phyloP scores from a whole-genome alignment of 2,113 vertebrate genomes.

The Microcebus griseorufus region DNA sequence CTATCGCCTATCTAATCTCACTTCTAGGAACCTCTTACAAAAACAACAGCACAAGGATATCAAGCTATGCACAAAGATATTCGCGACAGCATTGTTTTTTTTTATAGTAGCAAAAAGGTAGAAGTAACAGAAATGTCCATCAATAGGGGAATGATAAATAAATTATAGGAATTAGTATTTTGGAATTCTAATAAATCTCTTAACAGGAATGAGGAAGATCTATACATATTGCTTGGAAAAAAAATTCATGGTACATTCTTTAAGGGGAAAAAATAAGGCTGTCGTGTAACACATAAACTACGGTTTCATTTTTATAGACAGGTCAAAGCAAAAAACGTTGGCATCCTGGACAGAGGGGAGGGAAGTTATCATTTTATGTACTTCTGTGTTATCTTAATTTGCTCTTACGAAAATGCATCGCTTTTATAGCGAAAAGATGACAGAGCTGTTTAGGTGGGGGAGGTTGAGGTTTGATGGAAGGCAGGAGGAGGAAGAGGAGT shows the following conservation, averaged over 20 bases:
- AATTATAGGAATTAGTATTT: not conserved
- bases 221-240: not conserved
- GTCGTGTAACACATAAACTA: not conserved
- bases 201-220: not conserved
- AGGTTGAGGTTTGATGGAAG: not conserved
- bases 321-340: not conserved
- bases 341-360: too few species aligned
- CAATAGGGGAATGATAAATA: not conserved
- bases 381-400: not conserved
- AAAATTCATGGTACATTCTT: not conserved
- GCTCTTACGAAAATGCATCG: not conserved
- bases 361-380: not conserved
- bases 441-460: not conserved
- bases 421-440: not conserved
- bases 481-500: not conserved
- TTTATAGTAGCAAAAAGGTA: not conserved
- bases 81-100: not conserved
- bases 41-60: not conserved
- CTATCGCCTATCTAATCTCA: not conserved
- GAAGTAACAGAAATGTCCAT: not conserved
- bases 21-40: not conserved
- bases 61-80: not conserved
- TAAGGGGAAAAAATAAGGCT: not conserved
- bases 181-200: not conserved
- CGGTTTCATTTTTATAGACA: not conserved